Base-by-base conservation (phyloP, 2,888 invertebrate species). In the Frankliniella fusca region DNA sequence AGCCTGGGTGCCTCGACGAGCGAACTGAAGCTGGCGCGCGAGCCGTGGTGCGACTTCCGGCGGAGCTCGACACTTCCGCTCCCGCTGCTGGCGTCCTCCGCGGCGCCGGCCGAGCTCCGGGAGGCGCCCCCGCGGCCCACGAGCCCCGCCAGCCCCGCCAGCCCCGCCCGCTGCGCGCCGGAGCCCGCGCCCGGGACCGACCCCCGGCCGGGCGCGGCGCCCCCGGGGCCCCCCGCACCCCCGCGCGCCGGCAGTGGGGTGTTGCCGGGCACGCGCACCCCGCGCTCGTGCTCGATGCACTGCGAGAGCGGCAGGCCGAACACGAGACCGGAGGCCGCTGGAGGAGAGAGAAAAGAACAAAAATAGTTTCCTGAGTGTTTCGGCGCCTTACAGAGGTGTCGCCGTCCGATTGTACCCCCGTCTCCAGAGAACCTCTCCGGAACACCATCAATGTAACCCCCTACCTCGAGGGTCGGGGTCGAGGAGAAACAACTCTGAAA, bases 221-320 rank as follows among this genome's bases (percentile, higher is more conserved):
- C 81, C 48, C 83, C 83, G 80, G 83, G 76, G 18, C 82, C 81
- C 49, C 83, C 83, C 83, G 84, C 76, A 85, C 82, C 81, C 83
- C 84, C 20, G 49, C 83, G 18, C 54, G 82, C 48, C 83, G 65
- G 82, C 80, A 18, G 81, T 81, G 11, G 83, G 83, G 15, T 83
- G 83, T 11, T 23, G 70, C 27, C 27, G 11, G 70, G 70, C 65
- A 89, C 88, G 85, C 91, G 89, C 48, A 90, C 88, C 83, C 91
- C 86, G 83, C 91, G 88, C 88, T 97, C 97, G 85, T 95, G 94
- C 86, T 94, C 93, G 85, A 97, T 92, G 87, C 97, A 97, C 87
- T 94, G 94, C 82, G 93, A 90, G 85, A 97, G 89, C 1, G 96
- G 93, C 84, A 96, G 93, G 12, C 97, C 97, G 86, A 97, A 97